Evolutionary conservation across 2,888 invertebrate species (phyloP).

Genomic region (Idaea biselata): DNA sequence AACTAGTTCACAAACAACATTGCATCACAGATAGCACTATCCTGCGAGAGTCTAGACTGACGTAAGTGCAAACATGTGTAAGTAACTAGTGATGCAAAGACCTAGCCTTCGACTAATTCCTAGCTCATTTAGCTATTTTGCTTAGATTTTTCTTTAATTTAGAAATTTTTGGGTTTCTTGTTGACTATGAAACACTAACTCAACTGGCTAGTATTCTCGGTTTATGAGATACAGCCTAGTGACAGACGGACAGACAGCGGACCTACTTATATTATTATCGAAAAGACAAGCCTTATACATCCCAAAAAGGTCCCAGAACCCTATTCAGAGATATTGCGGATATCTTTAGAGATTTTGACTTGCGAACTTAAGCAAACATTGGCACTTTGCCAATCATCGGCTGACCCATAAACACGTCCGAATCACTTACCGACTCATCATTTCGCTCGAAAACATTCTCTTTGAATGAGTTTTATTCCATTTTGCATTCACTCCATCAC

Average conservation of each 20-base stretch:
- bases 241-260: too few species aligned
- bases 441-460: constrained; percentile 4
- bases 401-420: constrained; percentile 8
- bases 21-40: constrained; percentile 1
- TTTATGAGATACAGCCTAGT: too few species aligned
- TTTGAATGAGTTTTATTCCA: background rate
- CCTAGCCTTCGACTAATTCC: background rate
- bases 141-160: background rate
- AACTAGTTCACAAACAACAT: background rate
- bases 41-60: background rate
- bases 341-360: background rate
- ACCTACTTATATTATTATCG: too few species aligned
- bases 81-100: background rate
- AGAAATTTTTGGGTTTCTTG: background rate
- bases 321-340: background rate
- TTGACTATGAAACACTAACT: background rate
- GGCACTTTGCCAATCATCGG: background rate
- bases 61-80: constrained; percentile 1
- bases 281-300: too few species aligned
- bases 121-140: background rate
- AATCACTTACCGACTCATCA: constrained; percentile 25
- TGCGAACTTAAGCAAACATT: background rate
- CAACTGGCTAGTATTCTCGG: too few species aligned
- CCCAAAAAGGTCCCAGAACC: background rate
- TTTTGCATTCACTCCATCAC: background rate